Percentiles rank a stretch among this genome's conserved stretches.
phyloP scores from a whole-genome alignment of 1,140 invertebrate genomes.

The Drosophila watanabei region DNA sequence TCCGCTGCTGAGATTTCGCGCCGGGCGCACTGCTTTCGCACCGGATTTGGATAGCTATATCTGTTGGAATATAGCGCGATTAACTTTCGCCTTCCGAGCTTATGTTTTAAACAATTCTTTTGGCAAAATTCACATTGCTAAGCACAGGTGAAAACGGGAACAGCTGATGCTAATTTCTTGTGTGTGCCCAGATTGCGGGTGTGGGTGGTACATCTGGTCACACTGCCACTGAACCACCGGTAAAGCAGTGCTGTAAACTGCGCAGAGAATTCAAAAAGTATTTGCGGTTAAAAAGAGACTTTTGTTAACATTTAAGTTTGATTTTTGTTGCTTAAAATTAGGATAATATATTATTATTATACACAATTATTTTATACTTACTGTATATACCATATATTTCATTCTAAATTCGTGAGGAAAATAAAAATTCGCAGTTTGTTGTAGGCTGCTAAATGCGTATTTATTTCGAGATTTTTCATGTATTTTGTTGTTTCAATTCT shows the following conservation, averaged over 20 bases:
- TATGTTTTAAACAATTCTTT: conserved; percentile 4
- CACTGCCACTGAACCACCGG: not conserved
- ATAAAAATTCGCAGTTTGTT: conserved; percentile 11
- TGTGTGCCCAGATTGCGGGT: not conserved
- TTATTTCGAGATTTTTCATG: conserved; percentile 79
- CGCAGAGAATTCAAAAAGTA: not conserved
- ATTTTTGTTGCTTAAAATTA: not conserved
- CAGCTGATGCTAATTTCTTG: conserved; percentile 18
- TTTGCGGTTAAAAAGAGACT: not conserved
- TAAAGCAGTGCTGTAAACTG: not conserved
- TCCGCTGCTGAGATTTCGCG: not conserved
- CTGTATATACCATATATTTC: not conserved
- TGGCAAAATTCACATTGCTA: conserved; percentile 18
- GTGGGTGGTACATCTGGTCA: not conserved
- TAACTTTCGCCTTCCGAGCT: not conserved
- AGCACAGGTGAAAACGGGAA: conserved; percentile 46
- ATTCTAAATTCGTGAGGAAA: not conserved
- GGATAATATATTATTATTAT: too few relatives aligned
- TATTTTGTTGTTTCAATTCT: conserved; percentile 80
- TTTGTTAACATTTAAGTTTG: too few relatives aligned
- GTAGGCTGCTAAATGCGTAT: conserved; percentile 83
- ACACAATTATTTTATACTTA: too few relatives aligned
- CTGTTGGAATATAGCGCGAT: not conserved
- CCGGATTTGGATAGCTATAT: not conserved
- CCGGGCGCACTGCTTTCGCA: not conserved